Evolutionary conservation across 2,113 vertebrate genomes (phyloP), one percentile per base, ranked within the genome.

Genomic region (Gadus chalcogrammus): DNA sequence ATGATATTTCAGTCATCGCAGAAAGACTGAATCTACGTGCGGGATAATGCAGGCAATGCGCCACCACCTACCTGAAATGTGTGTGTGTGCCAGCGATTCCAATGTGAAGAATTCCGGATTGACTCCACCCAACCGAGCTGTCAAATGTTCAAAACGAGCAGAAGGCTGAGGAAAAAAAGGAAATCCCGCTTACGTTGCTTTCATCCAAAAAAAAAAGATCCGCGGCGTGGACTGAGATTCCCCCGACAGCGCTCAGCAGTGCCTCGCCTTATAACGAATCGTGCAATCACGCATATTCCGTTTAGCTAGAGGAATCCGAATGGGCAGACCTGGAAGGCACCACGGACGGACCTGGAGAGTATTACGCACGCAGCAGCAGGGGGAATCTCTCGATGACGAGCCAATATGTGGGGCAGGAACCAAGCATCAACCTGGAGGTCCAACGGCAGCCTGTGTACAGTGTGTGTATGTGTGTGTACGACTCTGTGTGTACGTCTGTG

Each of bases 81-180:
- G 42, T 48, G 42, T 48, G 79, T 78, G 35, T 69, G 71, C 56
- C 82, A 82, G 71, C 64, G 89, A 31, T 81, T 84, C 88, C 87
- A 84, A 87, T 83, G 80, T 88, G 79, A 78, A 85, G 74, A 72
- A 83, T 85, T 86, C 82, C 86, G 80, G 82, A 67, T 85, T 86
- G 90, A 90, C 89, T 90, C 87, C 89, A 88, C 91, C 91, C 90
- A 88, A 86, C 73, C 63, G 77, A 84, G 85, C 85, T 84, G 86
- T 88, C 85, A 90, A 87, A 89, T 80, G 80, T 88, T 27, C 31
- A 85, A 74, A 88, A 59, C 64, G 70, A 66, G 55, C 31, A 22
- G 61, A 38, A 55, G 75, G 70, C 67, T 52, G 12, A 42, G 11
- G 11, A 42, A 48, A 42, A 48, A 65, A 84, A 88, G 87, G 85